These are phyloP conservation scores for Eremobia ochroleuca DNA, from an alignment of 2,888 invertebrate species.

Conservation along the genomic window DNA sequence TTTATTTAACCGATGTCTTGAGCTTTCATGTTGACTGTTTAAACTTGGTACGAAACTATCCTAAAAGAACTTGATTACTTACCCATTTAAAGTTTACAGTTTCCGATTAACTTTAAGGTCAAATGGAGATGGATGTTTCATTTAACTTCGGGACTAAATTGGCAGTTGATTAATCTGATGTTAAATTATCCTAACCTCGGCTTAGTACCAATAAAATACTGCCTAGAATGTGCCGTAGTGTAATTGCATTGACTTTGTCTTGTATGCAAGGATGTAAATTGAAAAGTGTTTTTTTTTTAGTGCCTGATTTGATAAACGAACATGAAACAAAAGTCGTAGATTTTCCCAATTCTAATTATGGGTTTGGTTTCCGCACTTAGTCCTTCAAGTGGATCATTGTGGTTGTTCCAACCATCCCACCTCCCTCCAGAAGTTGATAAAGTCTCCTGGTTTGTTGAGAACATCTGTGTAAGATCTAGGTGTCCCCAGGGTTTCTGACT, in stretches of 20 bases:
- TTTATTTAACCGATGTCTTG: neutral
- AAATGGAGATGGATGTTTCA: neutral
- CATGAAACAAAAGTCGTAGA: neutral
- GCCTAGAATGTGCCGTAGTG: neutral
- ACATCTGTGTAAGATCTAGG: no score
- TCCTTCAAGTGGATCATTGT: no score
- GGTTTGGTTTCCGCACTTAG: no score
- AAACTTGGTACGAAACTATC: neutral
- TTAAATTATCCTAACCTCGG: neutral
- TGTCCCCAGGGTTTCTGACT: no score
- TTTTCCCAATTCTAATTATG: no score
- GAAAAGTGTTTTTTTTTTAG: neutral
- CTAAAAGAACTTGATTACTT: neutral
- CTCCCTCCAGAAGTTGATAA: no score
- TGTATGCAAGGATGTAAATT: no score
- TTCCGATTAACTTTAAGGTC: neutral
- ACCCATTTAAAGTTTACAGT: neutral
- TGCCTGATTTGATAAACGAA: neutral
- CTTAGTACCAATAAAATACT: neutral
- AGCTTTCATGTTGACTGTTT: neutral
- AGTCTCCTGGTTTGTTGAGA: no score
- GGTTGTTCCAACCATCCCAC: no score
- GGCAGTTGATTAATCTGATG: no score
- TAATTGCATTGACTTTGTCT: neutral
- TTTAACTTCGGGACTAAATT: slow-evolving; percentile 3